phyloP scores from a whole-genome alignment of 2,797 vertebrate species.

The Orestias chungarensis region DNA sequence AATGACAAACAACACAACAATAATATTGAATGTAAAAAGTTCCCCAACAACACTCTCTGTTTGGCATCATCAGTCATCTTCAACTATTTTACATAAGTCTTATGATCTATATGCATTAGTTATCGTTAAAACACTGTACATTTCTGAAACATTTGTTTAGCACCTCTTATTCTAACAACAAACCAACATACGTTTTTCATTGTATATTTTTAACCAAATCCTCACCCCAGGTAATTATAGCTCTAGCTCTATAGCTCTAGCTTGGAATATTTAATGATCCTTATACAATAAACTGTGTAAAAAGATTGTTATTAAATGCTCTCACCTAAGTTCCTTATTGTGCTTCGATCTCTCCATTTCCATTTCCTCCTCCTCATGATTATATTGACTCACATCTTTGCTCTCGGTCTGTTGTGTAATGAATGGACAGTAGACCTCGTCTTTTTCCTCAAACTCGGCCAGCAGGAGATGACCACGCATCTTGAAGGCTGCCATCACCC shows the following conservation, averaged over 20 bases:
- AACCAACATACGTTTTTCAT: no score
- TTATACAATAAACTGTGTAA: background rate
- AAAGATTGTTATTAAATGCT: background rate
- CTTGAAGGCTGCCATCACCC: conserved; percentile 86
- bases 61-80: background rate
- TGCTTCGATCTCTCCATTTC: conserved; percentile 38
- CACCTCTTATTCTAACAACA: background rate
- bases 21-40: no score
- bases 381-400: conserved; percentile 63
- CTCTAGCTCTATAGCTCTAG: background rate
- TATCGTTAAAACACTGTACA: no score
- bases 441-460: conserved; percentile 85
- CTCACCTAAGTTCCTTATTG: conserved; percentile 78
- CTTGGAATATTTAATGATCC: background rate
- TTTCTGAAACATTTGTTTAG: no score
- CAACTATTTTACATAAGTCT: background rate
- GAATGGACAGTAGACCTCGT: conserved; percentile 82
- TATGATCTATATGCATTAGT: background rate
- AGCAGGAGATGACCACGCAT: conserved; percentile 83
- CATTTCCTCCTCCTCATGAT: conserved; percentile 39
- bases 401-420: conserved; percentile 59
- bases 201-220: background rate
- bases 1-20: background rate
- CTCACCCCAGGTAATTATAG: background rate
- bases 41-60: background rate